A percentile compares a stretch with the other conserved stretches of the same genome.
These are phyloP conservation scores for Gymnopithys bicolor DNA, from an alignment of 2,797 vertebrate genomes.

Conservation along the genomic window DNA sequence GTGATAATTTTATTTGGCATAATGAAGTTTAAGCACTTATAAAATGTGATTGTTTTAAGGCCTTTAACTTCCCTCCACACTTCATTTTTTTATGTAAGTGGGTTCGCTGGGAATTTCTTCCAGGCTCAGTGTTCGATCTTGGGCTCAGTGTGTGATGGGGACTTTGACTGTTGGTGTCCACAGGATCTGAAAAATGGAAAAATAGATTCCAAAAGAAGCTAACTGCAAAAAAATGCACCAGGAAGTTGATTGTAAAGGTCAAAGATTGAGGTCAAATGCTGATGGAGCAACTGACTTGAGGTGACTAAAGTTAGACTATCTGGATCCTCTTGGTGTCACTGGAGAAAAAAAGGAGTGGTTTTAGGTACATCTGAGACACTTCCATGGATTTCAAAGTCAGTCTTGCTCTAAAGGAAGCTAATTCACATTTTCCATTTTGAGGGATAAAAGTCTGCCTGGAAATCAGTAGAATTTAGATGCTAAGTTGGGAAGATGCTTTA, in stretches of 20 bases:
- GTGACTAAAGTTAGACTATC: not conserved
- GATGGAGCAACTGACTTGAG: not conserved
- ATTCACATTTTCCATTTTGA: not conserved
- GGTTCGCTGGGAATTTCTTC: not conserved
- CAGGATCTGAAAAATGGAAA: not conserved
- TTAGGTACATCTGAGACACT: not conserved
- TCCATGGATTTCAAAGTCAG: not conserved
- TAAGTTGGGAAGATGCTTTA: not conserved
- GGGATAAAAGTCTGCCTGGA: not conserved
- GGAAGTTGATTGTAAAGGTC: not conserved
- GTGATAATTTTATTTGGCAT: conserved; percentile 19
- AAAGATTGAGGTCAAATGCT: not conserved
- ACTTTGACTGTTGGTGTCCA: not conserved
- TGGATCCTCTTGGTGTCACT: not conserved
- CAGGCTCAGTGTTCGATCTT: not conserved
- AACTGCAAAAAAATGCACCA: not conserved
- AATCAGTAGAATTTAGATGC: not conserved
- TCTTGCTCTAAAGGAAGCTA: not conserved
- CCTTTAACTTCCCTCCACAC: not conserved
- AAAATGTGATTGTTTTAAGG: conserved; percentile 16
- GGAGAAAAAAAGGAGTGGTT: not conserved
- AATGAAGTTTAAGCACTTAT: not conserved
- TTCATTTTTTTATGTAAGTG: not conserved
- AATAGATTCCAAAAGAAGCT: not conserved
- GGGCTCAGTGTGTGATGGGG: fast-evolving